Evolutionary conservation across 2,113 vertebrate genomes (phyloP).

Genomic region (Heloderma charlesbogerti): DNA sequence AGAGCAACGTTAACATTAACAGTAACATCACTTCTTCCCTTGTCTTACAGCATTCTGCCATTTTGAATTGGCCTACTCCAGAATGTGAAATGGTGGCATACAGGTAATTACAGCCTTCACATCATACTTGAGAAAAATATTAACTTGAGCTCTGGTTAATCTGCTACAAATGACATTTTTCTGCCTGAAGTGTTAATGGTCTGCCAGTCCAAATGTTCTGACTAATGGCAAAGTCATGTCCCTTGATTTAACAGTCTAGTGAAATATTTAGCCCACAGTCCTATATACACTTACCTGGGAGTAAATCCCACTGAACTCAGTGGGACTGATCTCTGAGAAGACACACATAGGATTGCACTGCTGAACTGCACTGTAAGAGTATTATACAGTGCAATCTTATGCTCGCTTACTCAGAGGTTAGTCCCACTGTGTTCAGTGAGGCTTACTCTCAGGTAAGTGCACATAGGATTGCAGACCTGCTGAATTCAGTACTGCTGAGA

Average conservation of each 20-base stretch:
- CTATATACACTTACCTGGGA: not conserved
- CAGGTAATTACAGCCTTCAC: constrained; percentile 82
- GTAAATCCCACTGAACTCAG: not conserved
- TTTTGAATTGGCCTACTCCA: constrained; percentile 96
- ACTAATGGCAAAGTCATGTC: not conserved
- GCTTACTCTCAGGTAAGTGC: not conserved
- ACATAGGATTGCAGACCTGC: not conserved
- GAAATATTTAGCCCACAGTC: not conserved
- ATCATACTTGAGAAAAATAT: constrained; percentile 27
- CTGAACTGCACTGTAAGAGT: not conserved
- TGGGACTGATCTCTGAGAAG: not conserved
- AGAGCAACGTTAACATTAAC: constrained; percentile 33
- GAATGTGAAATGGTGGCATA: constrained; percentile 99
- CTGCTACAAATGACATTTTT: constrained; percentile 18
- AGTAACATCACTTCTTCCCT: constrained; percentile 53
- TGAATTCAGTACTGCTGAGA: not conserved
- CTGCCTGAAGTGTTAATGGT: not conserved
- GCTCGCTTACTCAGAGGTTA: not conserved
- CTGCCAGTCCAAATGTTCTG: not conserved
- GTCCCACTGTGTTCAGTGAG: not conserved
- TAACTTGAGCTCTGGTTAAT: not conserved
- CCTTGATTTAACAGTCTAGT: not conserved
- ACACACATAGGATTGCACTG: not conserved
- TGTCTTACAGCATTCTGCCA: constrained; percentile 89
- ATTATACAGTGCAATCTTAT: not conserved